Evolutionary conservation across 1,140 invertebrate genomes (phyloP).

Genomic region (Mactra quadrangularis): DNA sequence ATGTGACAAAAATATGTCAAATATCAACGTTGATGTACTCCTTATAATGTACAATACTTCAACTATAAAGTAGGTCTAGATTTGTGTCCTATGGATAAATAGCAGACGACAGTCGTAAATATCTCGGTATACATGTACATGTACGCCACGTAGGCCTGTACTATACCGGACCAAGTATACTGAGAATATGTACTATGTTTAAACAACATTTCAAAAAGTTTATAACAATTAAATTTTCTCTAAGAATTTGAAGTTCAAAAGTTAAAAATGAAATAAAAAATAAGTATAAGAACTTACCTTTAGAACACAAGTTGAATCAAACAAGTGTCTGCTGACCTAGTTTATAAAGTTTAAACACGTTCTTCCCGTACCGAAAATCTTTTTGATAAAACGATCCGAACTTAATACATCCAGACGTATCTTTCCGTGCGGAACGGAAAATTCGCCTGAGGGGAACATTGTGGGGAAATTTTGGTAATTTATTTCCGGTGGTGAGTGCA

Average conservation of each 20-base stretch:
- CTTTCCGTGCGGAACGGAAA: slow-evolving; percentile 58
- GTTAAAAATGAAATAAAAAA: too few relatives aligned
- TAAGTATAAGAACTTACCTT: too few relatives aligned
- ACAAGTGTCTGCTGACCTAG: slow-evolving; percentile 5
- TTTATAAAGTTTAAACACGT: slow-evolving; percentile 11
- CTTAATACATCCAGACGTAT: slow-evolving; percentile 17
- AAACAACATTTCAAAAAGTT: neutral
- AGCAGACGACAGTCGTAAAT: too few relatives aligned
- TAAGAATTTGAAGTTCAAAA: neutral
- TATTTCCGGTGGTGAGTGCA: slow-evolving; percentile 28
- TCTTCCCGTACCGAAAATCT: slow-evolving; percentile 7
- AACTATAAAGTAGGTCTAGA: too few relatives aligned
- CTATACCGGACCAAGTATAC: too few relatives aligned
- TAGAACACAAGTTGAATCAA: neutral
- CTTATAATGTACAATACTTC: too few relatives aligned
- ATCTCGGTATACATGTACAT: too few relatives aligned
- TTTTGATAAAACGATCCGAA: slow-evolving; percentile 4
- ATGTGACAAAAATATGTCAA: too few relatives aligned
- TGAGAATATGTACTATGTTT: neutral
- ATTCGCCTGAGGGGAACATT: neutral
- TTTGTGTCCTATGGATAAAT: too few relatives aligned
- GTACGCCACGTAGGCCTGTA: too few relatives aligned
- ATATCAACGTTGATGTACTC: too few relatives aligned
- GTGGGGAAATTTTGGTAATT: slow-evolving; percentile 29
- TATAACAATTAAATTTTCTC: neutral